Base-by-base conservation (phyloP, 2,113 vertebrate genomes). In the Gadus macrocephalus region DNA sequence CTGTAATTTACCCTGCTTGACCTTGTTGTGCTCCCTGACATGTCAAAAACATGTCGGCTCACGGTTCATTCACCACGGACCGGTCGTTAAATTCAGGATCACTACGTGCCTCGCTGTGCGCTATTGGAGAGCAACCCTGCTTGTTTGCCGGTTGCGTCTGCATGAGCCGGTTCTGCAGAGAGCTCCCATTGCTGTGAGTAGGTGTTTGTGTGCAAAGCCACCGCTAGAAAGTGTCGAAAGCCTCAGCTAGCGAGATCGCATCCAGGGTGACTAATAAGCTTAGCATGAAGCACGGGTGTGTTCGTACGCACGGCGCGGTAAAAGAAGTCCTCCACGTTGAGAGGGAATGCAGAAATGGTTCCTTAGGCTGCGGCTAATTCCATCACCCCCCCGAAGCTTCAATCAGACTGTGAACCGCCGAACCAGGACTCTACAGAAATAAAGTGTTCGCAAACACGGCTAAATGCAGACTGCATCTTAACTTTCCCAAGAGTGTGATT, bases 221-320 rank as follows among this genome's bases (percentile, higher is more conserved):
- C 83, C 84, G 85, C 87, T 86, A 89, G 89, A 92, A 91, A 92
- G 89, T 91, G 91, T 90, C 88, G 88, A 90, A 90, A 91, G 88
- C 88, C 87, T 81, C 88, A 88, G 89, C 89, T 90, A 90, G 89
- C 89, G 89, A 91, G 90, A 91, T 91, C 86, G 84, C 91, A 91
- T 91, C 87, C 90, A 91, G 91, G 91, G 90, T 92, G 89, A 92
- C 91, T 92, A 92, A 92, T 90, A 88, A 89, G 91, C 89, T 92
- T 92, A 91, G 86, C 90, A 89, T 90, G 87, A 91, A 49, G 89
- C 90, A 81, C 80, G 83, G 86, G 89, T 88, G 85, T 90, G 86
- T 90, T 90, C 71, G 80, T 85, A 80, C 88, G 86, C 88, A 86
- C 66, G 80, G 81, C 55, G 79, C 77, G 67, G 76, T 81, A 87